Evolutionary conservation across 1,140 invertebrate genomes (phyloP).

Genomic region (Protaetia brevitarsis): DNA sequence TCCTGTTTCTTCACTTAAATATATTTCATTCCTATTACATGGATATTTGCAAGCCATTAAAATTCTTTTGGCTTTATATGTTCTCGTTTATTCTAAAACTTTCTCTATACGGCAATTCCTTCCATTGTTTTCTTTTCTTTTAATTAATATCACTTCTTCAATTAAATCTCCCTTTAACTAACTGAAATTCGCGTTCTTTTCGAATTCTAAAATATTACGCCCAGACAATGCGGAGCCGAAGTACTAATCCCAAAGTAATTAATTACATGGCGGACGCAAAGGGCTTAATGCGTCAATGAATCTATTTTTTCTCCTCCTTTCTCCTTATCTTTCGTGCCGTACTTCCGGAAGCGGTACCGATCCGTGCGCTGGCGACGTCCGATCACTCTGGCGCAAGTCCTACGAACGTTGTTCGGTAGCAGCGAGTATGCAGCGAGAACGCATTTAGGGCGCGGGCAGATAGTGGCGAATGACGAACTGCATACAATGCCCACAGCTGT

Average conservation of each 20-base stretch:
- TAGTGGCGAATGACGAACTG: constrained; percentile 3
- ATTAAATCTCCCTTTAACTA: background rate
- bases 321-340: background rate
- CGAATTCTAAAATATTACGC: background rate
- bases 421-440: background rate
- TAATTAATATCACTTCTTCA: background rate
- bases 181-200: background rate
- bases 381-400: background rate
- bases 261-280: constrained; percentile 5
- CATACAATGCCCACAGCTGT: constrained; percentile 10
- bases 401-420: background rate
- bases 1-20: too few relatives aligned
- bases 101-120: too few relatives aligned
- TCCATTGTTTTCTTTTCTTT: too few relatives aligned
- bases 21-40: too few relatives aligned
- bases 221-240: constrained; percentile 11
- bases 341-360: background rate
- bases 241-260: constrained; percentile 13
- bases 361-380: background rate
- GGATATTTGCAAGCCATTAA: too few relatives aligned
- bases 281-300: constrained; percentile 15
- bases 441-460: background rate
- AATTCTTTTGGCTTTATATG: too few relatives aligned
- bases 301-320: constrained; percentile 9
- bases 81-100: too few relatives aligned